Percentiles rank a stretch among this genome's conserved stretches.
These are phyloP conservation scores for Penaeus vannamei DNA, from an alignment of 1,140 invertebrate species.

Conservation along the genomic window DNA sequence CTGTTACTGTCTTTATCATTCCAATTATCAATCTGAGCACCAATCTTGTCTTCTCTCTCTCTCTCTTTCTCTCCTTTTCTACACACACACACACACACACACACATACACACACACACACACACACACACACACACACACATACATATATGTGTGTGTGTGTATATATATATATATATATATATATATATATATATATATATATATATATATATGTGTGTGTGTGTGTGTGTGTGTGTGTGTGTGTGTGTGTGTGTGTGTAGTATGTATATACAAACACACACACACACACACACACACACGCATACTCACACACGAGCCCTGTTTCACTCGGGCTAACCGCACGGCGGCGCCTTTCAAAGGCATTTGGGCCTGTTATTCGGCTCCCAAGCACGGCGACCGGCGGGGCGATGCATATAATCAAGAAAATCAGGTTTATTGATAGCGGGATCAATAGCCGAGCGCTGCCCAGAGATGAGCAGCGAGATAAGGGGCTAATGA, in stretches of 20 bases:
- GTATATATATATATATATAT: too few relatives aligned
- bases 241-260: neutral
- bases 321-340: neutral
- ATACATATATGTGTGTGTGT: neutral
- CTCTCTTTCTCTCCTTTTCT: too few relatives aligned
- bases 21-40: accelerated
- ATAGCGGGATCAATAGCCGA: too few relatives aligned
- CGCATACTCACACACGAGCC: neutral
- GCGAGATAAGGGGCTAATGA: too few relatives aligned
- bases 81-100: neutral
- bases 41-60: neutral
- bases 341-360: neutral
- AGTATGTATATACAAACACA: too few relatives aligned
- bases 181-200: neutral
- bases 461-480: too few relatives aligned
- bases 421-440: too few relatives aligned
- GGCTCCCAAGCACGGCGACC: neutral
- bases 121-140: conserved; percentile 23
- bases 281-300: too few relatives aligned
- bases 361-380: neutral
- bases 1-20: too few relatives aligned
- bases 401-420: too few relatives aligned
- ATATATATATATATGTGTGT: neutral
- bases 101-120: conserved; percentile 17
- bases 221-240: neutral